Evolutionary conservation across 2,888 invertebrate species (phyloP).

Genomic region (Lasius fuliginosus): DNA sequence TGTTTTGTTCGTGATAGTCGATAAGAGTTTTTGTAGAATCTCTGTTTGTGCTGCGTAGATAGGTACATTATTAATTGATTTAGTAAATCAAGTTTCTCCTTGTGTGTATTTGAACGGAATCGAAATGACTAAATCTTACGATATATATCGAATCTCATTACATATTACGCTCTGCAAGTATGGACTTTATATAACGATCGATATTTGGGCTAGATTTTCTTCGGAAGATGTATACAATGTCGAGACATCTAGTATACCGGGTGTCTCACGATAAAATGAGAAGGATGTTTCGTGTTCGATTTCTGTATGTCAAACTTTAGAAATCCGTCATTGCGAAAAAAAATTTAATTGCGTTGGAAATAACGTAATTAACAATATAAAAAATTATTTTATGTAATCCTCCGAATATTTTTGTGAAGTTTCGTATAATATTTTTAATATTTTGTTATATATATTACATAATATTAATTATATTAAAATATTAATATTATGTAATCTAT

Average conservation of each 20-base stretch:
- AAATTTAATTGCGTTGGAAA: not conserved
- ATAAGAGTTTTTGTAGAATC: constrained; percentile 19
- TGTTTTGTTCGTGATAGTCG: not conserved
- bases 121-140: constrained; percentile 10
- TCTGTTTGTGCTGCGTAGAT: not conserved
- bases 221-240: constrained; percentile 43
- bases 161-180: constrained; percentile 22
- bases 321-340: constrained; percentile 7
- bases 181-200: constrained; percentile 51
- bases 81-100: constrained; percentile 1
- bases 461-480: not conserved
- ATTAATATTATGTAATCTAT: not conserved
- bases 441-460: not conserved
- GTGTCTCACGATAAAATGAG: constrained; percentile 45
- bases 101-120: constrained; percentile 23
- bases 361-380: constrained; percentile 9
- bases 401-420: not conserved
- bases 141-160: constrained; percentile 31
- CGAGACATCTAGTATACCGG: constrained; percentile 46
- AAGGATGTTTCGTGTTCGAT: constrained; percentile 36
- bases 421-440: not conserved
- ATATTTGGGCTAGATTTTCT: constrained; percentile 59
- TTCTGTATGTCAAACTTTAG: constrained; percentile 6
- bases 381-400: not conserved
- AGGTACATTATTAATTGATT: constrained; percentile 3